A percentile compares a stretch with the other conserved stretches of the same genome.
Evolutionary conservation across 2,113 vertebrate species (phyloP).

Genomic region (Saccopteryx bilineata): DNA sequence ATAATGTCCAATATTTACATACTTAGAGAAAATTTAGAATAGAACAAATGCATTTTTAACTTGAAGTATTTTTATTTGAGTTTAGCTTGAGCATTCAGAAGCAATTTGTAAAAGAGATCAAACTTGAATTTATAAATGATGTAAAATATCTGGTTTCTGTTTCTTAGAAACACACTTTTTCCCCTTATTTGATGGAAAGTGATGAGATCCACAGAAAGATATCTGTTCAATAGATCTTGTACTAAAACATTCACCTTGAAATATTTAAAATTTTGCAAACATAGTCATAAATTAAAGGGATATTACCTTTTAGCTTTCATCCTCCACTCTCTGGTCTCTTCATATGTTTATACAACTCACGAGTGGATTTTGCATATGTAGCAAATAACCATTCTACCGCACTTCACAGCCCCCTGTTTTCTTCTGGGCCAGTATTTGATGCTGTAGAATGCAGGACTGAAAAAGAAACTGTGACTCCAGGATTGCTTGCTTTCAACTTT

Average conservation of each 20-base stretch:
- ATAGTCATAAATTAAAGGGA: neutral
- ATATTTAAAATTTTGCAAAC: constrained; percentile 7
- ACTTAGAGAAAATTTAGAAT: neutral
- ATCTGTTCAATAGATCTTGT: neutral
- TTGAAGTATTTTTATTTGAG: neutral
- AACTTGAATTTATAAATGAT: constrained; percentile 14
- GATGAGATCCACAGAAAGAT: neutral
- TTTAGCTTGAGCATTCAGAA: constrained; percentile 42
- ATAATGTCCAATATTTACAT: neutral
- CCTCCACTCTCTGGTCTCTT: neutral
- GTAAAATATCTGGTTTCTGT: constrained; percentile 24
- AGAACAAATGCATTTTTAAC: constrained; percentile 36
- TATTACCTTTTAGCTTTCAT: neutral
- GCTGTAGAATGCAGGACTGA: neutral
- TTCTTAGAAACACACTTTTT: constrained; percentile 19
- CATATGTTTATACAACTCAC: neutral
- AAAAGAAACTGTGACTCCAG: neutral
- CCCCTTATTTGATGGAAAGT: neutral
- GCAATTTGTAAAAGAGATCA: constrained; percentile 17
- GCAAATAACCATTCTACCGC: neutral
- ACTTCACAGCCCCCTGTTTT: neutral
- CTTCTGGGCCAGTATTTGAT: neutral
- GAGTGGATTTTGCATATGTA: neutral
- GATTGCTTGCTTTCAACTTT: neutral
- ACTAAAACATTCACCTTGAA: constrained; percentile 15